phyloP scores from a whole-genome alignment of 30 jellyfish, hydroid and myxozoan genomes.

The Aurelia sp. region DNA sequence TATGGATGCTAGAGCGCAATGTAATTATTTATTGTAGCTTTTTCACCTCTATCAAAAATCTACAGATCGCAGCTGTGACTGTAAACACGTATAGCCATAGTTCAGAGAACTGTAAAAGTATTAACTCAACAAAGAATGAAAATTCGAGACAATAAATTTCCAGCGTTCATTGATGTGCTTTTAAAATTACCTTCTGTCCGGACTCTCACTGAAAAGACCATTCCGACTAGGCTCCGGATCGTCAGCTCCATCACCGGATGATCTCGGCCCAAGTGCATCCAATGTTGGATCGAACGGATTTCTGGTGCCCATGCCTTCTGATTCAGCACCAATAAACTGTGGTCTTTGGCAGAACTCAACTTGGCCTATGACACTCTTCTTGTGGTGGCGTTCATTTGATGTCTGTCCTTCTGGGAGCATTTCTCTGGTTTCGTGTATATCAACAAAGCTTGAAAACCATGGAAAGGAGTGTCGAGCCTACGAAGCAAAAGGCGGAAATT shows the following conservation, averaged over 20 bases:
- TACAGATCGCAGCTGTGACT: no score
- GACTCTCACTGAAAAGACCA: conserved; percentile 32
- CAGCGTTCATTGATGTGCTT: no score
- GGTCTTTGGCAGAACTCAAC: conserved; percentile 81
- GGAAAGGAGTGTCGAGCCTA: conserved; percentile 57
- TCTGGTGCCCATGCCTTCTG: background rate
- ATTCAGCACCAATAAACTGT: conserved; percentile 8
- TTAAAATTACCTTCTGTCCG: conserved; percentile 48
- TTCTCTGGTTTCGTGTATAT: conserved; percentile 17
- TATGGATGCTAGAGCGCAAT: no score
- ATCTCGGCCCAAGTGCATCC: conserved; percentile 80
- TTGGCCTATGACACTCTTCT: conserved; percentile 21
- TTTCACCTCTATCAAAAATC: no score
- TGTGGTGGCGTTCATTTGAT: conserved; percentile 3
- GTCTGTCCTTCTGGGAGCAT: conserved; percentile 62
- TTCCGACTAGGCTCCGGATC: conserved; percentile 44
- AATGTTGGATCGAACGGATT: background rate
- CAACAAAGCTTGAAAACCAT: conserved; percentile 67
- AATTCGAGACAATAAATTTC: no score
- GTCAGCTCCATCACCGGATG: conserved; percentile 91
- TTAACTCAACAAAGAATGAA: no score
- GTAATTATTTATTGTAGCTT: no score
- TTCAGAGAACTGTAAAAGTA: no score
- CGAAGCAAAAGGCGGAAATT: background rate
- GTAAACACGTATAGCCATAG: no score